Conservation (phyloP, 1,140 invertebrate genomes). For the Drosophila mayri region DNA sequence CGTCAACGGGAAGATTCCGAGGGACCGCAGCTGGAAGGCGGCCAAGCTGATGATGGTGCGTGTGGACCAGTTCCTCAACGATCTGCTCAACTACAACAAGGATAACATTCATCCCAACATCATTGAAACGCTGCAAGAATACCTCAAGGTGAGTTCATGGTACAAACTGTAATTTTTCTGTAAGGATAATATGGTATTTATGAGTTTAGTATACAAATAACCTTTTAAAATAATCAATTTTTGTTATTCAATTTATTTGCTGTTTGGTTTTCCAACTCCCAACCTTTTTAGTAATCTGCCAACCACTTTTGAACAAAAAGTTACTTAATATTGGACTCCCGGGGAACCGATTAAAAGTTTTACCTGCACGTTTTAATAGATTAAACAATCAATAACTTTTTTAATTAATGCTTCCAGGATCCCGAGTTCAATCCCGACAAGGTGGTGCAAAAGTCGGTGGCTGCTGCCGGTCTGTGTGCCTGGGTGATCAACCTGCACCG, state of each 20-base stretch:
- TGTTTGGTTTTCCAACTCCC: background rate
- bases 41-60: conserved; percentile 91
- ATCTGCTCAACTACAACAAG: conserved; percentile 96
- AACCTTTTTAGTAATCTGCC: background rate
- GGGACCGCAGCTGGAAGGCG: conserved; percentile 96
- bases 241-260: background rate
- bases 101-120: conserved; percentile 96
- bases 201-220: background rate
- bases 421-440: conserved; percentile 95
- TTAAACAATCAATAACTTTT: background rate
- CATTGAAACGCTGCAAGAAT: conserved; percentile 89
- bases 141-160: conserved; percentile 74
- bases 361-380: conserved; percentile 1
- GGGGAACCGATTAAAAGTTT: conserved; percentile 10
- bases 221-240: background rate
- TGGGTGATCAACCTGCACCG: conserved; percentile 98
- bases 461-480: conserved; percentile 95
- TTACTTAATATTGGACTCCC: background rate
- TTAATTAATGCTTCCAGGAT: conserved; percentile 82
- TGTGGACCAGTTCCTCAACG: conserved; percentile 93
- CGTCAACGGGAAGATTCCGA: conserved; percentile 94
- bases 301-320: conserved; percentile 1
- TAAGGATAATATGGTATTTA: background rate
- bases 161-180: background rate
- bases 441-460: conserved; percentile 94